These are phyloP conservation scores for Emydoidea blandingii DNA, from an alignment of 2,797 vertebrate species.

Conservation along the genomic window DNA sequence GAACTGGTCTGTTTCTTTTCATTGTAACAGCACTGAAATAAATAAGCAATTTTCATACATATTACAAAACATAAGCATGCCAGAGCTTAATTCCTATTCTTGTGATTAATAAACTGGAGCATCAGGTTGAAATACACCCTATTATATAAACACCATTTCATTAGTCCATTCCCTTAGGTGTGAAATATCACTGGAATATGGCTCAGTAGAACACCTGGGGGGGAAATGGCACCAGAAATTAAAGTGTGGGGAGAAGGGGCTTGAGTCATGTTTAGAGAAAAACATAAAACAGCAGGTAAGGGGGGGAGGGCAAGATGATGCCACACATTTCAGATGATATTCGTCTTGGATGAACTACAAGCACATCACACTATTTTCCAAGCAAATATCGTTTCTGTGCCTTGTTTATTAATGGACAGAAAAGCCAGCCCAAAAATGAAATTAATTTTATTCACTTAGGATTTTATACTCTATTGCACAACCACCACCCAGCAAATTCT, in stretches of 20 bases:
- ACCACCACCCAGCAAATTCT: conserved; percentile 72
- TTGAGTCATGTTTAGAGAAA: not conserved
- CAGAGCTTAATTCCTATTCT: conserved; percentile 65
- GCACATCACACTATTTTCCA: not conserved
- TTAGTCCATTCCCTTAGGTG: conserved; percentile 59
- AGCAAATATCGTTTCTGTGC: conserved; percentile 52
- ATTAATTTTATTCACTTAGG: conserved; percentile 74
- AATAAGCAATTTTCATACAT: conserved; percentile 73
- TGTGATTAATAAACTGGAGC: conserved; percentile 69
- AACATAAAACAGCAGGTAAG: conserved; percentile 23
- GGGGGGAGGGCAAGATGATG: not conserved
- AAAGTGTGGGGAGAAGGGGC: not conserved
- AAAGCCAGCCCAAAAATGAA: conserved; percentile 63
- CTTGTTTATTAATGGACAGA: conserved; percentile 72
- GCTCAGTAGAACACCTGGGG: not conserved
- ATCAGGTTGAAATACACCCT: conserved; percentile 43
- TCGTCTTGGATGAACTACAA: conserved; percentile 36
- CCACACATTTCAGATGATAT: conserved; percentile 14
- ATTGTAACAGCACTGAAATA: conserved; percentile 66
- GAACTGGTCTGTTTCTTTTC: conserved; percentile 68
- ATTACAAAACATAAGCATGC: conserved; percentile 70
- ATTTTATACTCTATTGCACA: conserved; percentile 75
- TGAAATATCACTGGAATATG: conserved; percentile 33
- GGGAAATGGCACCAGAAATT: not conserved
- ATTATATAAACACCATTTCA: conserved; percentile 43